phyloP scores from a whole-genome alignment of 2,113 vertebrate genomes.

The Podocnemis expansa region DNA sequence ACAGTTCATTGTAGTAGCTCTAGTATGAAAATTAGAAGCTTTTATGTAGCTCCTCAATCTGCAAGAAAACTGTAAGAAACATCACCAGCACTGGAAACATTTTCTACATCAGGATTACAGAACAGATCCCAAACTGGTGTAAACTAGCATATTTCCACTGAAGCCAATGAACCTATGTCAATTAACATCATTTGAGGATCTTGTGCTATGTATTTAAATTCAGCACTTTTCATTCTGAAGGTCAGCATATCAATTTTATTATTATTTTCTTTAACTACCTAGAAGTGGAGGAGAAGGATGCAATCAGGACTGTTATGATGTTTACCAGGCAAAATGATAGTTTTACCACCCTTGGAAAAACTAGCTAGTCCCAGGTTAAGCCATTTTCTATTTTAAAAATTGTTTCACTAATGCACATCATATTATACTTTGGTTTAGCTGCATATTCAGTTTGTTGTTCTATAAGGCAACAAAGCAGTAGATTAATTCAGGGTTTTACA shows the following conservation, averaged over 20 bases:
- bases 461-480: neutral
- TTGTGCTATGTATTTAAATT: neutral
- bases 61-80: conserved; percentile 28
- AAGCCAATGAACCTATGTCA: neutral
- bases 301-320: neutral
- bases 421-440: neutral
- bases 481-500: neutral
- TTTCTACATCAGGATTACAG: neutral
- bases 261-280: neutral
- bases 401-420: neutral
- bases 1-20: conserved; percentile 51
- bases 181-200: neutral
- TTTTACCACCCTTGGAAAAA: neutral
- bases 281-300: neutral
- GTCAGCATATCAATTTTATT: neutral
- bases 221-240: neutral
- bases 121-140: neutral
- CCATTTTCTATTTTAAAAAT: neutral
- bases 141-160: neutral
- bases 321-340: neutral
- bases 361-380: neutral
- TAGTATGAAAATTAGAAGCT: conserved; percentile 68
- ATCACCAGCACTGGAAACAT: conserved; percentile 4
- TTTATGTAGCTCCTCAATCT: conserved; percentile 39
- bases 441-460: neutral